Percentiles rank a stretch among this genome's conserved stretches.
Conservation (phyloP, 2,113 vertebrate species). For the Calidris pygmaea region DNA sequence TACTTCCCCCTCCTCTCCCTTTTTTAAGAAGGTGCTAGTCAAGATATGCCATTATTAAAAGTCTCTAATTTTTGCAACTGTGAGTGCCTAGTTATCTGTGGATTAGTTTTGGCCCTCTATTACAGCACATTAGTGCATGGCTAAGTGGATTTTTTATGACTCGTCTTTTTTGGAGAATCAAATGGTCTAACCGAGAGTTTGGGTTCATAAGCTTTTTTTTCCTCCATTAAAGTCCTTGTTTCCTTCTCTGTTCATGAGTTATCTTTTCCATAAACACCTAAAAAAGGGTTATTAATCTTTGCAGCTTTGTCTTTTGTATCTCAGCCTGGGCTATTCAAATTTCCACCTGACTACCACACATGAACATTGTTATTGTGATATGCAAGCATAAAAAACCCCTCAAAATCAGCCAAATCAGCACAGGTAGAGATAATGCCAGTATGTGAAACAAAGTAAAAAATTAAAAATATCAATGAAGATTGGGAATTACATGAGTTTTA, state of each 20-base stretch:
- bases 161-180: not conserved
- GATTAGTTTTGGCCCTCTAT: not conserved
- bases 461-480: not conserved
- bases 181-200: not conserved
- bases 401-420: not conserved
- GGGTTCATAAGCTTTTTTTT: not conserved
- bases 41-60: not conserved
- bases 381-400: not conserved
- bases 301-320: not conserved
- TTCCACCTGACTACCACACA: not conserved
- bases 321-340: not conserved
- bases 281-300: not conserved
- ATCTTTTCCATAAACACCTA: not conserved
- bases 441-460: too few relatives aligned
- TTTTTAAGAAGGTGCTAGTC: not conserved
- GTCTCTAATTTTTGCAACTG: not conserved
- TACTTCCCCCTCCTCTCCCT: rapidly evolving
- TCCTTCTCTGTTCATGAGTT: not conserved
- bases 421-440: not conserved
- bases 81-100: not conserved
- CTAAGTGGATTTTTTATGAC: not conserved
- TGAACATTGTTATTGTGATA: not conserved
- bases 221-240: not conserved
- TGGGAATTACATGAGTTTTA: not conserved
- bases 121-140: not conserved